phyloP scores from a whole-genome alignment of 2,113 vertebrate species.

The Mustela nigripes region DNA sequence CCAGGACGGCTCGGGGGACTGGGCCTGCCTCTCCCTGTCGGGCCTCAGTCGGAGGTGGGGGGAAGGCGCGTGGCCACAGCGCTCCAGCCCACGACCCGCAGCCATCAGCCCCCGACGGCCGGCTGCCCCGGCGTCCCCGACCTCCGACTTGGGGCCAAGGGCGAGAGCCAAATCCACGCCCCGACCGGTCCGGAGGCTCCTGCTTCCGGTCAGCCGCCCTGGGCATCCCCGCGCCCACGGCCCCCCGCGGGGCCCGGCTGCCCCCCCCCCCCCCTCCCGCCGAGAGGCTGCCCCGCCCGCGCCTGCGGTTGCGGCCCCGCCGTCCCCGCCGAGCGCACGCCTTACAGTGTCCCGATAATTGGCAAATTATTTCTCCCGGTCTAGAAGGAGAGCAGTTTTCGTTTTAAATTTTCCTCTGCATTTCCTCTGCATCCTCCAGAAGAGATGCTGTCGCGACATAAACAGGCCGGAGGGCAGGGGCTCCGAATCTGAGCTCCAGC shows the following conservation, averaged over 20 bases:
- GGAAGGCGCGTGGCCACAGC: too few relatives aligned
- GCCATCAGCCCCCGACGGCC: accelerated
- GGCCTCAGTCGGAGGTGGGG: too few relatives aligned
- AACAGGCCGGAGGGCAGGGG: too few relatives aligned
- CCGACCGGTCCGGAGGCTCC: accelerated
- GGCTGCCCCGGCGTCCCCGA: neutral
- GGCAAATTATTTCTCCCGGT: neutral
- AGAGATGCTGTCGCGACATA: neutral
- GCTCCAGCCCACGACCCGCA: neutral
- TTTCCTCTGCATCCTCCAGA: neutral
- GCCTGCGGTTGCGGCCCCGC: accelerated
- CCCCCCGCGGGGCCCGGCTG: neutral
- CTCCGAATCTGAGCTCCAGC: neutral
- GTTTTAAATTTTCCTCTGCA: neutral
- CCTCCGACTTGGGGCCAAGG: neutral
- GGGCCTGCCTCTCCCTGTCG: neutral
- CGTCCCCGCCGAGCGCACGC: accelerated
- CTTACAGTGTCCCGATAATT: too few relatives aligned
- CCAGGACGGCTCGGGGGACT: neutral
- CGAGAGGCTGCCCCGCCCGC: accelerated
- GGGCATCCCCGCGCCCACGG: accelerated
- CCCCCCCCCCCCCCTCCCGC: neutral
- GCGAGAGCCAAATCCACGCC: neutral
- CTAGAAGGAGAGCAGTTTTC: neutral
- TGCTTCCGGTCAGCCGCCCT: neutral